These are phyloP conservation scores for Bombus balteatus DNA, from an alignment of 1,140 invertebrate genomes.

Conservation along the genomic window DNA sequence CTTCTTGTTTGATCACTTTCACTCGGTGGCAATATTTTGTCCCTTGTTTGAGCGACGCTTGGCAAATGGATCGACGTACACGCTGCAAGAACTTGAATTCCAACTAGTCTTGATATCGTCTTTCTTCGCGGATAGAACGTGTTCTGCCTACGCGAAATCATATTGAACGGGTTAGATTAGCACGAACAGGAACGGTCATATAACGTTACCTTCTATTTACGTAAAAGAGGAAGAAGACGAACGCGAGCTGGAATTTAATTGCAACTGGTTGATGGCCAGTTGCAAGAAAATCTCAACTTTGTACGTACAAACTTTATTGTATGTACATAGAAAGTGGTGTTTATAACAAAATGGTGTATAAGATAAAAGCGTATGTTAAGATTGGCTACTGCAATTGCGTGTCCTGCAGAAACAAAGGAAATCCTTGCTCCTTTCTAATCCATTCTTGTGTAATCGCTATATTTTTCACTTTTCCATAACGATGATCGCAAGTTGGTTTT, in stretches of 20 bases:
- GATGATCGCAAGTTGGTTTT: neutral
- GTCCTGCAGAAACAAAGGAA: fast-evolving
- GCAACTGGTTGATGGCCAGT: too few species aligned
- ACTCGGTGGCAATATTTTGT: neutral
- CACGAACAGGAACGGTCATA: neutral
- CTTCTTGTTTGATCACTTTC: neutral
- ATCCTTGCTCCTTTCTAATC: neutral
- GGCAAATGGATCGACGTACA: neutral
- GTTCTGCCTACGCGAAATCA: neutral
- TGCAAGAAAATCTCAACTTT: too few species aligned
- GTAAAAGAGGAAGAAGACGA: too few species aligned
- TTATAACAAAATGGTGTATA: too few species aligned
- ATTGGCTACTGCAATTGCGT: too few species aligned
- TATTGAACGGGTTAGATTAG: neutral
- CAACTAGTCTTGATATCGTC: neutral
- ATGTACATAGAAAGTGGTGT: too few species aligned
- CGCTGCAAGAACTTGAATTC: neutral
- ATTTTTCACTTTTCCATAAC: too few species aligned
- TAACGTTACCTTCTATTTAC: too few species aligned
- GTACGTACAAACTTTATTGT: too few species aligned
- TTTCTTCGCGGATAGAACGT: neutral
- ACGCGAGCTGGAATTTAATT: too few species aligned
- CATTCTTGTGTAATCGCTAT: too few species aligned
- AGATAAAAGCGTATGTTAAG: too few species aligned
- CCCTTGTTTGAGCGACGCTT: neutral